Base-by-base conservation (phyloP, 2,113 vertebrate genomes). In the Oreotragus oreotragus region DNA sequence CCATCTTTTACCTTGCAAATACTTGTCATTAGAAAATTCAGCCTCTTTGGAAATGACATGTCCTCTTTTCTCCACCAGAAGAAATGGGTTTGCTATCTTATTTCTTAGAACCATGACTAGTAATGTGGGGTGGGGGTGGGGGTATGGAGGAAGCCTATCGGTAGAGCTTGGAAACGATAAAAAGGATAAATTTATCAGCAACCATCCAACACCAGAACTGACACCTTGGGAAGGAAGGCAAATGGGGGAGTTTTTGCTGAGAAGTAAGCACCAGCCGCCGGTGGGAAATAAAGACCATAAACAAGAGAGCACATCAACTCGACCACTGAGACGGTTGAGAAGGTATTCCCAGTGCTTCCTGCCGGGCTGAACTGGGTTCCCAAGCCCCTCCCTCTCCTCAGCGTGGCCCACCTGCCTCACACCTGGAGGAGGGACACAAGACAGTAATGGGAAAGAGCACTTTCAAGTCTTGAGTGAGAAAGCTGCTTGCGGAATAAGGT, bases 1-100 rank as follows among this genome's bases (percentile, higher is more conserved):
- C 39, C 64, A 87, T 30, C 81, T 94, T 94, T 57, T 33, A 70
- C 49, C 62, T 58, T 91, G 86, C 94, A 96, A 96, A 89, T 19
- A 62, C 45, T 33, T 47, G 23, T 30, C 62, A 70, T 76, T 17
- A 36, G 43, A 90, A 90, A 92, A 91, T n/a, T 84, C 80, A 83
- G 4, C 28, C 47, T 53, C 77, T 88, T 64, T 89, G 58, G 55
- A 92, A 84, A 95, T 45, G 11, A 64, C 36, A 8, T 62, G 10
- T 53, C 47, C 81, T 91, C 62, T 85, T 83, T 77, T 84, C 57
- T 92, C 43, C 47, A 33, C 23, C 53, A 30, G 70, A 53, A 94
- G 30, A 51, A 91, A 79, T 4, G 2, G 43, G 53, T 23, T 91
- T 91, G 45, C 87, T 76, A 77, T 30, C 66, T 80, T 90, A 43